These are phyloP conservation scores for Colossoma macropomum DNA, from an alignment of 2,113 vertebrate species.

Conservation along the genomic window DNA sequence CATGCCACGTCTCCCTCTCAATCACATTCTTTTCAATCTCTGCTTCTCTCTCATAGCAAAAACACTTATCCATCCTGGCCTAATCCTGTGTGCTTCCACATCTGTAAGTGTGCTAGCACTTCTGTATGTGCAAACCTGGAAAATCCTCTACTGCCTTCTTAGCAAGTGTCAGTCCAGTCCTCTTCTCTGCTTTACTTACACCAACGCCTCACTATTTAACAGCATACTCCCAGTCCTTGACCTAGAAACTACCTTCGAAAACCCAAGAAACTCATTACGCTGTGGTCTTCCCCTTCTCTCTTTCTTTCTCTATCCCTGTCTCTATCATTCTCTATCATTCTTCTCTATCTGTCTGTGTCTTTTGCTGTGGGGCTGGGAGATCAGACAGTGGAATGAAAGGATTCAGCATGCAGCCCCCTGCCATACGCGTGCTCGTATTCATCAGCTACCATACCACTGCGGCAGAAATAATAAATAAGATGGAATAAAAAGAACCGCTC, in stretches of 20 bases:
- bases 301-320: conserved; percentile 56
- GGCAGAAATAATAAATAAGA: conserved; percentile 68
- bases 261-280: conserved; percentile 74
- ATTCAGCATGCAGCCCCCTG: conserved; percentile 30
- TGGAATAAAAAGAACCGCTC: conserved; percentile 63
- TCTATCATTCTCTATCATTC: conserved; percentile 56
- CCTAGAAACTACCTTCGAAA: conserved; percentile 72
- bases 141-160: background rate
- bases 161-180: background rate
- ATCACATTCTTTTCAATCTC: background rate
- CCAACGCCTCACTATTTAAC: background rate
- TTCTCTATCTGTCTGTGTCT: conserved; percentile 57
- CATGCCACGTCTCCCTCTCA: background rate
- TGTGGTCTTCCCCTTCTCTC: conserved; percentile 63
- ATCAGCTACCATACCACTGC: conserved; percentile 62
- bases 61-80: background rate
- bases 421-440: conserved; percentile 58
- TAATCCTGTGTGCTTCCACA: background rate
- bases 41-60: background rate
- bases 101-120: background rate
- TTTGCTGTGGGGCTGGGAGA: conserved; percentile 67
- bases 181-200: background rate
- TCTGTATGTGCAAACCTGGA: background rate
- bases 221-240: conserved; percentile 63
- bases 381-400: conserved; percentile 72